phyloP scores from a whole-genome alignment of 1,140 invertebrate species.

The Drosophila melanogaster region Release_6_plus_ISO1_MT NT_033779.5:21156501-21157000 shows the following conservation, averaged over 20 bases:
- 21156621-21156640: not conserved
- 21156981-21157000: conserved; percentile 86
- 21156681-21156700: too few species aligned
- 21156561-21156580: conserved; percentile 12
- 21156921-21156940: not conserved
- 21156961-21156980: conserved; percentile 58
- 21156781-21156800: conserved; percentile 18
- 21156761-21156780: conserved; percentile 30
- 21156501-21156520: not conserved
- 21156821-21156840: conserved; percentile 2
- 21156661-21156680: too few species aligned
- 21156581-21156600: not conserved
- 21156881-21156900: conserved; percentile 47
- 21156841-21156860: conserved; percentile 53
- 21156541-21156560: not conserved
- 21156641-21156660: too few species aligned
- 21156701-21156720: too few species aligned
- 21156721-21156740: not conserved
- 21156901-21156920: not conserved
- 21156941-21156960: not conserved
- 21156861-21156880: conserved; percentile 42
- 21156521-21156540: not conserved
- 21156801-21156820: conserved; percentile 28
- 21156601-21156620: not conserved
- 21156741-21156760: not conserved